Evolutionary conservation across 1,140 invertebrate genomes (phyloP), one percentile per base, ranked within the genome.

Genomic region (Pogonus chalceus): DNA sequence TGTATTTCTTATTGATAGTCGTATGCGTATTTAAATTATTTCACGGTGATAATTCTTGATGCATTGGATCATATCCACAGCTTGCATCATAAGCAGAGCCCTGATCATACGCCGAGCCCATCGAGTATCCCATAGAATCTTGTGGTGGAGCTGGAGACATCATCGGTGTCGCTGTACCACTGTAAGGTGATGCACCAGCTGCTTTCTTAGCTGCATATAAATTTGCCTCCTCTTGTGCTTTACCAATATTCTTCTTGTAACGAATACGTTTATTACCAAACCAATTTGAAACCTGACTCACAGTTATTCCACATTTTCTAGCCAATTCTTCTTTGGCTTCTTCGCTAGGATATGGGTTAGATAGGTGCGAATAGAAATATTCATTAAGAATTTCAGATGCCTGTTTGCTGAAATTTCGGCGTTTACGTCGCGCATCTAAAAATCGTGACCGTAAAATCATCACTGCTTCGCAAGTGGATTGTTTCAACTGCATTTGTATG

Each of bases 201-300:
- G 95, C 93, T 74, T 98, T 98, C 79, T 99, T 99, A 47, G 96
- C 95, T 59, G 96, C 96, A 72, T 99, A 99, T 62, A 99, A 78
- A 75, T 98, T 98, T 31, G 97, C 96, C 76, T 99, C 97, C 76
- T 99, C 97, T 73, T 99, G 96, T 53, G 96, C 96, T 76, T 99
- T 99, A 59, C 96, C 95, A 60, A 99, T 99, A 74, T 99, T 99
- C 79, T 99, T 99, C 85, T 99, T 99, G 77, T 99, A 99, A 66
- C 97, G 86, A 78, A 99, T 99, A 68, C 97, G 84, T 72, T 99
- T 99, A 78, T 99, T 99, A 59, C 97, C 97, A 72, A 99, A 99
- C 97, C 97, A 99, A 81, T 95, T 96, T 53, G 91, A 95, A 52
- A 96, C 92, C 87, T 95, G 79, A 65, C 91, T 92, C 20, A 99